A percentile compares a stretch with the other conserved stretches of the same genome.
Conservation (phyloP, 2,888 invertebrate species). For the Aspidiotus destructor region DNA sequence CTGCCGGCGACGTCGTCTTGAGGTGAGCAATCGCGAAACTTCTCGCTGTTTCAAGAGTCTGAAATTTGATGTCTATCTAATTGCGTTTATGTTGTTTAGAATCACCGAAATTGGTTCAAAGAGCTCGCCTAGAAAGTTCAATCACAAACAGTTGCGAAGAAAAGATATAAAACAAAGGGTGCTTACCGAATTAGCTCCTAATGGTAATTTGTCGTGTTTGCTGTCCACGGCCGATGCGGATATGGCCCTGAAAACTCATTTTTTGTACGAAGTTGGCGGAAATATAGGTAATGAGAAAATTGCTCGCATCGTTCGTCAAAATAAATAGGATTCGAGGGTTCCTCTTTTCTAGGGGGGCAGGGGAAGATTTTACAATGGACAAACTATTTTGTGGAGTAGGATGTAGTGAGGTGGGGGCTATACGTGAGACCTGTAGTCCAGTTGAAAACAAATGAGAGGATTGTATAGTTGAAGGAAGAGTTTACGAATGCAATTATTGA, state of each 20-base stretch:
- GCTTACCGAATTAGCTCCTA: slow-evolving; percentile 40
- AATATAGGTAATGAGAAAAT: slow-evolving; percentile 47
- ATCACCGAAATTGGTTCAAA: slow-evolving; percentile 27
- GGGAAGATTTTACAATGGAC: too few species aligned
- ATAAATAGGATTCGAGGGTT: too few species aligned
- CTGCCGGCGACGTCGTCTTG: slow-evolving; percentile 46
- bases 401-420: too few species aligned
- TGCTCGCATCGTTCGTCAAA: slow-evolving; percentile 40
- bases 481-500: too few species aligned
- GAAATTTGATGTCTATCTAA: too few species aligned
- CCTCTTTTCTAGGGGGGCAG: too few species aligned
- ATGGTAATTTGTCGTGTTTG: slow-evolving; percentile 42
- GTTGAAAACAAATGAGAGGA: too few species aligned
- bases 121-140: slow-evolving; percentile 31
- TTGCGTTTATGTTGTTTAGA: neutral
- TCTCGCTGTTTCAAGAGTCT: too few species aligned
- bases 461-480: too few species aligned
- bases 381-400: too few species aligned
- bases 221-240: slow-evolving; percentile 42
- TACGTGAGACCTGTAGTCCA: too few species aligned
- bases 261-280: slow-evolving; percentile 47
- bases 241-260: slow-evolving; percentile 42
- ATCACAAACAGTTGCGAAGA: slow-evolving; percentile 34
- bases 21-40: slow-evolving; percentile 39
- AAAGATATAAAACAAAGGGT: slow-evolving; percentile 39